phyloP scores from a whole-genome alignment of 2,113 vertebrate genomes.

The Pungitius pungitius region DNA sequence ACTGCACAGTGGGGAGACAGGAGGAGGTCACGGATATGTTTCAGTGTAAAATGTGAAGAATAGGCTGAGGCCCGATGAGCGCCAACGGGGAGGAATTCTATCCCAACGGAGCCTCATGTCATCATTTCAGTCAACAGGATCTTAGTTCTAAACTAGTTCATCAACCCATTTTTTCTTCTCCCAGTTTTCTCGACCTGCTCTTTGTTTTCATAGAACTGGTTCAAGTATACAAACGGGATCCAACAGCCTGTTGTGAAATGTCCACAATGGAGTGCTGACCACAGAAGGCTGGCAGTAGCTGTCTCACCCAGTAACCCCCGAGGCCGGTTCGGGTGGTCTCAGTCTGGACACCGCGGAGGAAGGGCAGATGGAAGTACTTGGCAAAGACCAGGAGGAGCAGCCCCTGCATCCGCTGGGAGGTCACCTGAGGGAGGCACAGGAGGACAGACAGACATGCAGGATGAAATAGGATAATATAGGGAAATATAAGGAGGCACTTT shows the following conservation, averaged over 20 bases:
- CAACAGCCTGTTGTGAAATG: conserved; percentile 3
- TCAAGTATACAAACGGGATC: conserved; percentile 12
- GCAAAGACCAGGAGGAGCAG: conserved; percentile 92
- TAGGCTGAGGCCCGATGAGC: conserved; percentile 1
- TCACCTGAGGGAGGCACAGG: conserved; percentile 81
- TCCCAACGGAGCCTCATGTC: neutral
- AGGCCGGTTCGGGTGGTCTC: conserved; percentile 92
- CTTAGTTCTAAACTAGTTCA: neutral
- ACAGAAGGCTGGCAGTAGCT: conserved; percentile 31
- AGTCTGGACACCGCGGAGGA: conserved; percentile 89
- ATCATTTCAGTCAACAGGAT: neutral
- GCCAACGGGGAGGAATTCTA: neutral
- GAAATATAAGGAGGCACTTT: conserved; percentile 12
- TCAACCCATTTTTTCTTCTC: neutral
- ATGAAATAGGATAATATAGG: neutral
- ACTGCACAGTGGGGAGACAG: conserved; percentile 38
- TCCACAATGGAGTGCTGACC: conserved; percentile 15
- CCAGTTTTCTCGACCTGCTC: neutral
- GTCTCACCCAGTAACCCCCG: conserved; percentile 87
- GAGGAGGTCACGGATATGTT: conserved; percentile 32
- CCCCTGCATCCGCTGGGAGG: conserved; percentile 95
- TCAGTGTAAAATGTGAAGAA: conserved; percentile 14
- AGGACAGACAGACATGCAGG: neutral
- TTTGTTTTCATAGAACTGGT: conserved; percentile 14
- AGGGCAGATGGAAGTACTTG: conserved; percentile 93